Percentiles rank a stretch among this genome's conserved stretches.
phyloP scores from a whole-genome alignment of 1,140 invertebrate genomes.

The Galleria mellonella region DNA sequence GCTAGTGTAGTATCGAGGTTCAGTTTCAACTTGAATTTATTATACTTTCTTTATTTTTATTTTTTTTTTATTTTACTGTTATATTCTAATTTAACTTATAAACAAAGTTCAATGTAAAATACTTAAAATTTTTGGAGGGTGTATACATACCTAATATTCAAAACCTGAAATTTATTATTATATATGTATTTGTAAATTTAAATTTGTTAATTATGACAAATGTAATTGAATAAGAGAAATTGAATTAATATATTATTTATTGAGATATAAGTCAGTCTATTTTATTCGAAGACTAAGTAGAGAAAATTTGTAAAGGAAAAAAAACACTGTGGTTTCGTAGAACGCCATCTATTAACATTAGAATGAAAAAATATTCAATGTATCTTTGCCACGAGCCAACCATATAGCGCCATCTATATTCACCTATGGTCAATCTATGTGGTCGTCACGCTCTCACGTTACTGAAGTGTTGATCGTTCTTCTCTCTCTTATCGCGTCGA shows the following conservation, averaged over 20 bases:
- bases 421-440: slow-evolving; percentile 3
- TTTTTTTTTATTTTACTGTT: too few species aligned
- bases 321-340: neutral
- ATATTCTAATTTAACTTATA: too few species aligned
- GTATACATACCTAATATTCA: too few species aligned
- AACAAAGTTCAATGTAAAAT: too few species aligned
- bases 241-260: too few species aligned
- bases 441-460: slow-evolving; percentile 26
- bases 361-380: slow-evolving; percentile 20
- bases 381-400: slow-evolving; percentile 71
- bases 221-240: too few species aligned
- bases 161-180: too few species aligned
- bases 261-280: too few species aligned
- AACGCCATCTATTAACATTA: slow-evolving; percentile 48
- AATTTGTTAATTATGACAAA: too few species aligned
- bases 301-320: slow-evolving; percentile 4
- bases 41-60: too few species aligned
- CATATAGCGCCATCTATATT: slow-evolving; percentile 27
- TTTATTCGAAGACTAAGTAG: slow-evolving; percentile 2
- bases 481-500: slow-evolving; percentile 66
- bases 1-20: slow-evolving; percentile 15
- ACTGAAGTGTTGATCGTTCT: slow-evolving; percentile 36
- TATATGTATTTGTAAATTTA: too few species aligned
- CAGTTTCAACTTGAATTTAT: neutral
- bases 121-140: too few species aligned